These are phyloP conservation scores for Spatula clypeata DNA, from an alignment of 2,797 vertebrate genomes.

Conservation along the genomic window DNA sequence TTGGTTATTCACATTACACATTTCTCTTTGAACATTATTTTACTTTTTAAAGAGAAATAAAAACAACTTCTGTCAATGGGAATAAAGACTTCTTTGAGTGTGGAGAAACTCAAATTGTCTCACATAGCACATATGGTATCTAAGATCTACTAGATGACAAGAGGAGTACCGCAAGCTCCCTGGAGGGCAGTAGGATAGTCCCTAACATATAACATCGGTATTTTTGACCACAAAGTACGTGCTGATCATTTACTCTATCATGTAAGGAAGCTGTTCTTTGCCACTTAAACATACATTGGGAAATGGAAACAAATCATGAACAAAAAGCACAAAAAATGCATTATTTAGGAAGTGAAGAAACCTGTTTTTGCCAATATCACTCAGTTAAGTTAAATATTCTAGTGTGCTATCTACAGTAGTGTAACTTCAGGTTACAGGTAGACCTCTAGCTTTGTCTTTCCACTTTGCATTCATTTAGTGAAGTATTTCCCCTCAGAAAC, in stretches of 20 bases:
- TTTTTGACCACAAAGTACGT: not conserved
- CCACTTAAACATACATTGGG: not conserved
- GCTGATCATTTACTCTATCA: not conserved
- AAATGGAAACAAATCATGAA: not conserved
- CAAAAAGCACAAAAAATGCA: not conserved
- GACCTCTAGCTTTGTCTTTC: not conserved
- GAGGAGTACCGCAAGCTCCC: not conserved
- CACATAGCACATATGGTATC: not conserved
- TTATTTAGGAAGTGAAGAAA: not conserved
- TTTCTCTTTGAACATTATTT: not conserved
- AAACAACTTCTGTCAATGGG: not conserved
- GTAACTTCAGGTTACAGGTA: not conserved
- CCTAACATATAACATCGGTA: accelerated
- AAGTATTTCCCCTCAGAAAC: not conserved
- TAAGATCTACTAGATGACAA: not conserved
- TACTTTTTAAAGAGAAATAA: not conserved
- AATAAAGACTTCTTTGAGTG: not conserved
- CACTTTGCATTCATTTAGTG: not conserved
- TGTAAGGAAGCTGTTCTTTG: not conserved
- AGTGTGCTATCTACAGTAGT: not conserved
- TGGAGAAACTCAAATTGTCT: not conserved
- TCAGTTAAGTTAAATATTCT: not conserved
- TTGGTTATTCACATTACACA: not conserved
- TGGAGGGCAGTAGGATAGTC: not conserved
- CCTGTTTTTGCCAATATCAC: not conserved